phyloP scores from a whole-genome alignment of 2,113 vertebrate genomes.

The Caranx ignobilis region DNA sequence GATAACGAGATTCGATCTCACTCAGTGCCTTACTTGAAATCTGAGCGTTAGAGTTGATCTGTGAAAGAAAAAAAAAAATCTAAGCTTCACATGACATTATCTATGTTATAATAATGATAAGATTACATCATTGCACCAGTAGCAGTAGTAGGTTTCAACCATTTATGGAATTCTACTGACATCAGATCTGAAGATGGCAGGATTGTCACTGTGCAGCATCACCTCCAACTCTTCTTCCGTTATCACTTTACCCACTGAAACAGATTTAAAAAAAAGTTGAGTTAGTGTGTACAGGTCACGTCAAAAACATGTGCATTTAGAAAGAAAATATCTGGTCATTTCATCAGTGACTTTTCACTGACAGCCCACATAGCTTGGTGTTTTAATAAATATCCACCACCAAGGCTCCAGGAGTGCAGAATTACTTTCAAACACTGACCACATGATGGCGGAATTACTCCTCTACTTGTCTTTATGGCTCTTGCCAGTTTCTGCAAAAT shows the following conservation, averaged over 20 bases:
- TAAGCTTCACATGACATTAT: background rate
- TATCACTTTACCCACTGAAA: conserved; percentile 88
- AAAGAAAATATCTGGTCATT: background rate
- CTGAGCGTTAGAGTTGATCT: conserved; percentile 87
- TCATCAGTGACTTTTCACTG: background rate
- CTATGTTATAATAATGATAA: too few relatives aligned
- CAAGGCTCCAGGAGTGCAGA: too few relatives aligned
- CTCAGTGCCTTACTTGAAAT: conserved; percentile 89
- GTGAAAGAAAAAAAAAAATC: background rate
- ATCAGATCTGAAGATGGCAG: conserved; percentile 90
- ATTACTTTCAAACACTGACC: conserved; percentile 2
- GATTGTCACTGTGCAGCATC: conserved; percentile 89
- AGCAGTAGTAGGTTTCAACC: too few relatives aligned
- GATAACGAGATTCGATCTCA: conserved; percentile 92
- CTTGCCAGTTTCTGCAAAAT: background rate
- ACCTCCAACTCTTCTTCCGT: conserved; percentile 92
- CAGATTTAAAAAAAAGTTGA: background rate
- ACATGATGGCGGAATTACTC: conserved; percentile 15
- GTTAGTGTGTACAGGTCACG: background rate
- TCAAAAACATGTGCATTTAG: background rate
- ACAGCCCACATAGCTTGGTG: background rate
- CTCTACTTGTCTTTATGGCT: background rate
- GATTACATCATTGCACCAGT: too few relatives aligned
- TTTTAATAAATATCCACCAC: background rate
- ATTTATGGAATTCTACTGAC: conserved; percentile 75